A percentile compares a stretch with the other conserved stretches of the same genome.
These are phyloP conservation scores for Tholera decimalis DNA, from an alignment of 2,888 invertebrate genomes.

Conservation along the genomic window DNA sequence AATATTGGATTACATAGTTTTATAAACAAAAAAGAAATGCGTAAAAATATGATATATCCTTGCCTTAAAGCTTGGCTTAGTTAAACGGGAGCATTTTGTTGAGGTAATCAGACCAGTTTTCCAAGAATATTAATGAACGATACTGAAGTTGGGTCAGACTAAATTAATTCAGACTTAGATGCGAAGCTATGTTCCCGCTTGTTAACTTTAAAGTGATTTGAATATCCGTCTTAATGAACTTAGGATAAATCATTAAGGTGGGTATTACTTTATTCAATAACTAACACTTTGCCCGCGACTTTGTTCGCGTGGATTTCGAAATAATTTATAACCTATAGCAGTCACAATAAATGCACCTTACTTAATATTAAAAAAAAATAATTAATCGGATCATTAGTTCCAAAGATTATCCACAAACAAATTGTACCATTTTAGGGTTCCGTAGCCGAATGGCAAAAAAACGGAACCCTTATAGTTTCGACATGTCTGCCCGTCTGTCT, in stretches of 20 bases:
- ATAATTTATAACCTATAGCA: neutral
- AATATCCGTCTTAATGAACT: conserved; percentile 30
- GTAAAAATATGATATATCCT: neutral
- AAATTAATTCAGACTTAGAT: conserved; percentile 30
- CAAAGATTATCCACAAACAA: no score
- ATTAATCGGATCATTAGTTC: no score
- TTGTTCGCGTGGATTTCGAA: conserved; percentile 9
- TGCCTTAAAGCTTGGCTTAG: neutral
- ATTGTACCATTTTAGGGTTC: no score
- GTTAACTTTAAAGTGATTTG: conserved; percentile 29
- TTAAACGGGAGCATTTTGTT: conserved; percentile 4
- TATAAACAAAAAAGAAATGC: neutral
- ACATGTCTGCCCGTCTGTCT: no score
- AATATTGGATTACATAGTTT: neutral
- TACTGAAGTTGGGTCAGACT: conserved; percentile 1
- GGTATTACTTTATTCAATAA: conserved; percentile 1
- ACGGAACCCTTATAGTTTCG: no score
- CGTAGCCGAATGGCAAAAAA: no score
- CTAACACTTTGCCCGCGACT: conserved; percentile 5
- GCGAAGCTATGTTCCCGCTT: conserved; percentile 26
- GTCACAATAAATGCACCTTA: no score
- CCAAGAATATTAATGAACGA: conserved; percentile 3
- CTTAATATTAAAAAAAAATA: no score
- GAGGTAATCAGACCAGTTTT: conserved; percentile 6
- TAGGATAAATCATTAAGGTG: conserved; percentile 5